These are phyloP conservation scores for Papilio aristodemus DNA, from an alignment of 1,140 invertebrate species.

Conservation along the genomic window DNA sequence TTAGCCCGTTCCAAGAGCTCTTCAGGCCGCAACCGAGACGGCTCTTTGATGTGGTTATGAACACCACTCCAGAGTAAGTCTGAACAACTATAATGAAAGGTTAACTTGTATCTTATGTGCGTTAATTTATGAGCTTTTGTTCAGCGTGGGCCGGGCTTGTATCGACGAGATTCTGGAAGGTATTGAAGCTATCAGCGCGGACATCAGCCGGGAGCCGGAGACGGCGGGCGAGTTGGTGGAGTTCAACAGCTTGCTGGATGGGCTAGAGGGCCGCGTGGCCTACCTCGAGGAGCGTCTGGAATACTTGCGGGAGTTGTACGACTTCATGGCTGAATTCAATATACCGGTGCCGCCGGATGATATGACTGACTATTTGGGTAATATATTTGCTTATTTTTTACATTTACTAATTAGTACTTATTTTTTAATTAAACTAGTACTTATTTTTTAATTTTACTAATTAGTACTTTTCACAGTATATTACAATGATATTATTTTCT, in stretches of 20 bases:
- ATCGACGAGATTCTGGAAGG: slow-evolving; percentile 64
- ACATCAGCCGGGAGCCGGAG: slow-evolving; percentile 64
- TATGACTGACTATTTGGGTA: slow-evolving; percentile 78
- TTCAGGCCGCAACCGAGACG: slow-evolving; percentile 85
- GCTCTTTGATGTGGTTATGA: slow-evolving; percentile 83
- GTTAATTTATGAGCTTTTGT: slow-evolving; percentile 15
- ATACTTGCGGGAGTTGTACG: slow-evolving; percentile 79
- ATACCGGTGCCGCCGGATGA: slow-evolving; percentile 77
- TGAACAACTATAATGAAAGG: not conserved
- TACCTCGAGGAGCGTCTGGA: slow-evolving; percentile 75
- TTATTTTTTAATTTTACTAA: too few species aligned
- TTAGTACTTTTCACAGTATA: too few species aligned
- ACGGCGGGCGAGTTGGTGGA: slow-evolving; percentile 66
- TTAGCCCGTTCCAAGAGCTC: slow-evolving; percentile 85
- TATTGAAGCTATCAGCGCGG: slow-evolving; percentile 57
- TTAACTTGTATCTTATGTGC: slow-evolving; percentile 26
- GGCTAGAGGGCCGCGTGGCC: slow-evolving; percentile 67
- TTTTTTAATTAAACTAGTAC: too few species aligned
- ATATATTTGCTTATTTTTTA: slow-evolving; percentile 44
- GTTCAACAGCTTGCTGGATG: slow-evolving; percentile 77
- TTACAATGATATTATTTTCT: too few species aligned
- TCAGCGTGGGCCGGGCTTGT: slow-evolving; percentile 62
- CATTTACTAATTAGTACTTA: not conserved
- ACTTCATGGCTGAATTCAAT: slow-evolving; percentile 80
- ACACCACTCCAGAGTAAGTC: slow-evolving; percentile 65